phyloP scores from a whole-genome alignment of 2,797 vertebrate genomes.

The Pantherophis vulpinus region DNA sequence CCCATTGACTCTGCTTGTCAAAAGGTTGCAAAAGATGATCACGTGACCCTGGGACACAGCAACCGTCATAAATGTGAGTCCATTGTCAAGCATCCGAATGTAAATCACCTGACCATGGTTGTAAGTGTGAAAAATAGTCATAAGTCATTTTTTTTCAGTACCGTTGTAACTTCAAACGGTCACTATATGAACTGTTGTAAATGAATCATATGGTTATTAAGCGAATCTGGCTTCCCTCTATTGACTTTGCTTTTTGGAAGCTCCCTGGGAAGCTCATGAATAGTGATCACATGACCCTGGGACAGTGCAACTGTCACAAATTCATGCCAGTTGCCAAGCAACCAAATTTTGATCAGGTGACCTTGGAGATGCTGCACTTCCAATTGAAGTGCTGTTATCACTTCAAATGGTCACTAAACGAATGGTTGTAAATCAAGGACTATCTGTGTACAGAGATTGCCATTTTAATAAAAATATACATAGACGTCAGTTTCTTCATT shows the following conservation, averaged over 20 bases:
- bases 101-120: neutral
- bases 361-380: neutral
- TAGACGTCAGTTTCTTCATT: neutral
- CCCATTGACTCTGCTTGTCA: neutral
- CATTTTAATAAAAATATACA: neutral
- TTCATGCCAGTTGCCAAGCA: neutral
- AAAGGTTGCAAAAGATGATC: neutral
- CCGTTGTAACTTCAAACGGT: neutral
- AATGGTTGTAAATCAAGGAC: neutral
- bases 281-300: neutral
- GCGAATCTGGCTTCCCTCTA: neutral
- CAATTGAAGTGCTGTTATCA: neutral
- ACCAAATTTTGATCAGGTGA: neutral
- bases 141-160: neutral
- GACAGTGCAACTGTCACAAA: neutral
- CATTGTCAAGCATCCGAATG: neutral
- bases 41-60: neutral
- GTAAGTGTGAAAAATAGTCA: neutral
- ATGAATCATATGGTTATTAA: neutral
- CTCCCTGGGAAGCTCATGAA: neutral
- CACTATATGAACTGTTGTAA: neutral
- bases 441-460: neutral
- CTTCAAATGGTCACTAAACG: neutral
- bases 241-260: neutral
- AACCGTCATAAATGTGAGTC: neutral